Evolutionary conservation across 2,113 vertebrate genomes (phyloP), one percentile per base, ranked within the genome.

Genomic region (Scomber japonicus): DNA sequence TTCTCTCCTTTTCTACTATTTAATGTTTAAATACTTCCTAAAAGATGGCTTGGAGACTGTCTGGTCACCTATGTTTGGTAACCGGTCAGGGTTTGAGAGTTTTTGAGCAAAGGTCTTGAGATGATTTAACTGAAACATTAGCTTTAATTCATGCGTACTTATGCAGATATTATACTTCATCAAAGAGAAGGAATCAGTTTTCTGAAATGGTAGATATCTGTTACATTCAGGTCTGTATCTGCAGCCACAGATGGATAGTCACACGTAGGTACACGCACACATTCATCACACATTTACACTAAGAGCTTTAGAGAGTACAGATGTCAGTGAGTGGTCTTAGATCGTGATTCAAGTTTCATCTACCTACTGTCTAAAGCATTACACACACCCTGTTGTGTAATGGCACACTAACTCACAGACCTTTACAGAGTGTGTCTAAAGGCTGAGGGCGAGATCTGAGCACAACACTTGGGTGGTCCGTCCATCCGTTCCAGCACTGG

Each of bases 401-500:
- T 59, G 5, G 54, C 64, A 64, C 60, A 67, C 55, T 40, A 61
- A 63, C 49, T 63, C 57, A 40, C 31, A 75, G 5, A 48, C 21
- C n/a, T 53, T 69, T 59, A 60, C n/a, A 66, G 79, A 78, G 44
- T 61, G 24, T 60, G 50, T 80, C 59, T 59, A 69, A 31, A 80
- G 21, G 46, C 62, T 7, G 48, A 69, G 64, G 21, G 48, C 66
- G 55, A 78, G 55, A 54, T 83, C 76, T 80, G 35, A 65, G 55
- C 48, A 15, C 19, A 45, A 31, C 69, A 45, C 83, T 75, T 91
- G 89, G 90, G 81, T 93, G 91, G 88, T 91, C 88, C 27, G 3
- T 83, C 57, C 49, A 17, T 61, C 54, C 60, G 19, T 56, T 66
- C 75, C 71, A 71, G 54, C 49, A 3, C 64, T 67, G 30, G 21